These are phyloP conservation scores for Phoxinus phoxinus DNA, from an alignment of 2,113 vertebrate genomes.

Conservation along the genomic window DNA sequence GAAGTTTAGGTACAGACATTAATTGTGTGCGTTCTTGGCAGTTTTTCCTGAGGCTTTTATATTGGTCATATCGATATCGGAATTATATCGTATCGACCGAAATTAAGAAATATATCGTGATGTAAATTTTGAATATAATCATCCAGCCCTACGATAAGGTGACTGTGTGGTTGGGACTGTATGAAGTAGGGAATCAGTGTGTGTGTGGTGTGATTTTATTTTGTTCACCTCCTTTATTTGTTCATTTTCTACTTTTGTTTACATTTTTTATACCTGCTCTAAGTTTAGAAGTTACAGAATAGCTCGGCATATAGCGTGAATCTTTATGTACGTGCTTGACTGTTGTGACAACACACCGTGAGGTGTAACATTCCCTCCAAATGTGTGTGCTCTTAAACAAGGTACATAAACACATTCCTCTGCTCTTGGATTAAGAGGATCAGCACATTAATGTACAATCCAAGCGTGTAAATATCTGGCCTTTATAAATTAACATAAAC, in stretches of 20 bases:
- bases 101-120: too few relatives aligned
- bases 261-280: neutral
- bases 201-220: conserved; percentile 20
- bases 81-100: too few relatives aligned
- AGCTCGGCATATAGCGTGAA: neutral
- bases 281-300: neutral
- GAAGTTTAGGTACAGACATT: too few relatives aligned
- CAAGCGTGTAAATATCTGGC: neutral
- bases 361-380: neutral
- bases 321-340: neutral
- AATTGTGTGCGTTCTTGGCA: too few relatives aligned
- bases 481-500: conserved; percentile 39
- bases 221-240: neutral
- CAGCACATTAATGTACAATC: conserved; percentile 1
- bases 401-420: neutral
- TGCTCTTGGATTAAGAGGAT: conserved; percentile 18
- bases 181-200: neutral
- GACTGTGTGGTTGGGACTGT: neutral
- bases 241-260: neutral
- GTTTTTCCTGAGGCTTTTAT: too few relatives aligned
- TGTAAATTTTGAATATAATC: too few relatives aligned
- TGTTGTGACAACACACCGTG: neutral
- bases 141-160: too few relatives aligned
- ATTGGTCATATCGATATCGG: too few relatives aligned
- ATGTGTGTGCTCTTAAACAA: conserved; percentile 1